Conservation (phyloP, 1,140 invertebrate species). For the Copidosoma floridanum region DNA sequence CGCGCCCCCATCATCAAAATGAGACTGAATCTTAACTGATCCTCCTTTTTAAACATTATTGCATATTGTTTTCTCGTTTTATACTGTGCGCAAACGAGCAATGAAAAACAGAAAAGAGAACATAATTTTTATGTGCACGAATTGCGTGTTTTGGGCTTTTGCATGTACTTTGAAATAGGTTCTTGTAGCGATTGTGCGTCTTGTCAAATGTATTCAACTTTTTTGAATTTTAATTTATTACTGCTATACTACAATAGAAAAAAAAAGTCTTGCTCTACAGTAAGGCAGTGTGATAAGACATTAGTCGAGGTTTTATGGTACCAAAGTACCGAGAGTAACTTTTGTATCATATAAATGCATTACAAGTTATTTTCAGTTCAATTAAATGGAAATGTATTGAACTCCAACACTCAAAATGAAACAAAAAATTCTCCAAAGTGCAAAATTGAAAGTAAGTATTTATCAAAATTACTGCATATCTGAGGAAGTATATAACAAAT, state of each 20-base stretch:
- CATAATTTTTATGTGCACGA: background rate
- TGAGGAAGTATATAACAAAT: background rate
- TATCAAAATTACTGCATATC: background rate
- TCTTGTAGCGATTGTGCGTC: too few relatives aligned
- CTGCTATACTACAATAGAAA: too few relatives aligned
- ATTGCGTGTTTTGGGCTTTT: background rate
- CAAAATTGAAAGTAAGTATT: background rate
- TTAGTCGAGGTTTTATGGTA: too few relatives aligned
- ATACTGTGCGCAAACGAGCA: background rate
- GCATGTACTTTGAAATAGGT: background rate
- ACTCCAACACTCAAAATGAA: too few relatives aligned
- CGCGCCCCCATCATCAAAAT: too few relatives aligned
- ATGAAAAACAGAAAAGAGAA: background rate
- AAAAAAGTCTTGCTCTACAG: too few relatives aligned
- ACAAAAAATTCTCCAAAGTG: background rate
- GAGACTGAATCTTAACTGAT: slow-evolving; percentile 9
- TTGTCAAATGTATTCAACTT: too few relatives aligned
- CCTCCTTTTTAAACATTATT: background rate
- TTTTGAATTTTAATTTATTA: too few relatives aligned
- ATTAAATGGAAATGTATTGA: too few relatives aligned
- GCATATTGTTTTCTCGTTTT: background rate
- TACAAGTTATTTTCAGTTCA: background rate
- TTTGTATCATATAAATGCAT: too few relatives aligned
- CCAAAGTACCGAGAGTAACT: too few relatives aligned
- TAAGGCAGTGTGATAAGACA: too few relatives aligned